phyloP scores from a whole-genome alignment of 1,140 invertebrate genomes.

The Pseudomyrmex cubaensis region DNA sequence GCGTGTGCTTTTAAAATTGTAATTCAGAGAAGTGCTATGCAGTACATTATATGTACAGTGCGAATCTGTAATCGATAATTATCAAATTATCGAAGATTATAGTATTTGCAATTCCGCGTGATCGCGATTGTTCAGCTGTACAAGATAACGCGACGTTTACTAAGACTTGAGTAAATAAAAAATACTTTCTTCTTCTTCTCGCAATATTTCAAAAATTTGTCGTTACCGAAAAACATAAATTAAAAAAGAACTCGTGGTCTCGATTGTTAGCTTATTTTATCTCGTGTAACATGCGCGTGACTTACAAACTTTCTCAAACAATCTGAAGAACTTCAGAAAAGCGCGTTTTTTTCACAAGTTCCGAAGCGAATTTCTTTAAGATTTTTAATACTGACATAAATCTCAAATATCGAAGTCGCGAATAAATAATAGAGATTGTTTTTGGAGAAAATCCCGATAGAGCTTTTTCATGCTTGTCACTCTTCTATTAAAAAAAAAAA shows the following conservation, averaged over 20 bases:
- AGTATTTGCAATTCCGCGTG: slow-evolving; percentile 10
- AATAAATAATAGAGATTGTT: no score
- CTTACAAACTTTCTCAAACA: slow-evolving; percentile 1
- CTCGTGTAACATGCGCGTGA: neutral
- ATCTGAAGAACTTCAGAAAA: neutral
- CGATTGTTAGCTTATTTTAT: slow-evolving; percentile 26
- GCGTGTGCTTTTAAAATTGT: neutral
- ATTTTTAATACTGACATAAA: neutral
- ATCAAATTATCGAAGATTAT: slow-evolving; percentile 27
- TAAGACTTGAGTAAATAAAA: slow-evolving; percentile 48
- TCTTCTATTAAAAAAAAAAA: no score
- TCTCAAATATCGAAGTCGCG: no score
- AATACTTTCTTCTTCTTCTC: slow-evolving; percentile 38
- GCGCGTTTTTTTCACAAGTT: neutral
- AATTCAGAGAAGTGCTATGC: neutral
- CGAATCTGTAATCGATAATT: slow-evolving; percentile 9
- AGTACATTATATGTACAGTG: neutral
- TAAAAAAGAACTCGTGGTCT: neutral
- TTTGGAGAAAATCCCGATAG: no score
- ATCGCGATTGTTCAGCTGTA: slow-evolving; percentile 29
- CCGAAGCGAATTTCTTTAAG: neutral
- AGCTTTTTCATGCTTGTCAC: no score
- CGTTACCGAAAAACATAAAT: slow-evolving; percentile 9
- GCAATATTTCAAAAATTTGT: slow-evolving; percentile 10
- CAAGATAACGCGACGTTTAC: slow-evolving; percentile 12